Base-by-base conservation (phyloP, 2,888 invertebrate genomes). In the Cerastoderma edule region DNA sequence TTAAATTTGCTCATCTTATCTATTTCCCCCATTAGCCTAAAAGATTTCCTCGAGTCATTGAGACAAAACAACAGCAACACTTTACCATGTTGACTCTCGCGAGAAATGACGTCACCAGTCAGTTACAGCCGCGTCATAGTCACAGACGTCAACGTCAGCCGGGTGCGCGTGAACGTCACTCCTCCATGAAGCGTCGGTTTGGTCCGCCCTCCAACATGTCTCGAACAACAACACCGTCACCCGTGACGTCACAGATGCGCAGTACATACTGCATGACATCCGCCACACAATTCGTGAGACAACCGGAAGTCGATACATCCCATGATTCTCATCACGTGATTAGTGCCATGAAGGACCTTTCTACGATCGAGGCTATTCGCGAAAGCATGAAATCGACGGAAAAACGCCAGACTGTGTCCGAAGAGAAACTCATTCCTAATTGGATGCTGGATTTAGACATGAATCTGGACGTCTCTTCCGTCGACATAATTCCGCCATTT, bases 391-490 rank as follows among this genome's bases (percentile, higher is more conserved):
- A 64, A 13, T 4, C 66, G 13, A 78, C 74, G 0, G 68, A 70
- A 16, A 70, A 65, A 56, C 35, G 56, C 10, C 67, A 72, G 54
- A 30, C 32, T 19, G 4, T 6, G 27, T 28, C 48, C 5, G 22
- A 24, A 8, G 39, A n/a, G 22, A 39, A 39, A 60, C 60, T 39
- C 8, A 32, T 80, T 28, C 80, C 80, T 32, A 54, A 66, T 10
- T 80, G 80, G 80, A 60, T 80, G 74, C 24, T 80, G 35, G 72
- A 77, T 64, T 48, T 80, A 57, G 80, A 80, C 53, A 69, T 80
- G 16, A 80, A 80, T 57, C 69, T 80, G 48, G 80, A 80, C 56
- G 72, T 80, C 27, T 64, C 77, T 19, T 48, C 77, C 28, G 67
- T 72, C 46, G 80, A 80, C 39, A 67, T 72, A 1, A 77, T 80